Evolutionary conservation across 2,797 vertebrate genomes (phyloP), one percentile per base, ranked within the genome.

Genomic region (Aselliscus stoliczkanus): DNA sequence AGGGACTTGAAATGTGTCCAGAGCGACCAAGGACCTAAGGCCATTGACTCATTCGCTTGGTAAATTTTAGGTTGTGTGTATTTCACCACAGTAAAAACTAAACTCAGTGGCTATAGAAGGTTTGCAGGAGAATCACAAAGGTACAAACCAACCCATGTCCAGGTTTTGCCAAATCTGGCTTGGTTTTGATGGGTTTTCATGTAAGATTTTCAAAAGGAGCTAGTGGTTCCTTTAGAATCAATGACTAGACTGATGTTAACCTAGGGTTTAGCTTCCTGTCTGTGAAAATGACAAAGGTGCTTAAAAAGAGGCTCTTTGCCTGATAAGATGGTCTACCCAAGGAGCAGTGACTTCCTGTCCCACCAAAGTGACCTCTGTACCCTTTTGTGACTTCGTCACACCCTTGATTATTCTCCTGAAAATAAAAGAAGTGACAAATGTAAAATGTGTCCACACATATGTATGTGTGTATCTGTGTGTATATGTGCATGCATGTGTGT

Each of bases 311-410:
- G 20, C 13, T 34, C 52, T n/a, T 65, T 10, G 18, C 25, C 31
- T 44, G 2, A 42, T 7, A 39, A 20, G 20, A 27, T 12, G 13
- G 13, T 10, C 52, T 31, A 27, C 3, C 31, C 20, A 39, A 13
- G n/a, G 3, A 10, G 65, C 42, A 31, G 7, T 2, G 18, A 15
- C 1, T 13, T 52, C 42, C 5, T 0, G 14, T 17, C 37, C 1
- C 23, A 5, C 18, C 23, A 56, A 13, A 58, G 10, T 2, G n/a
- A 13, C 64, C 37, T 11, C 37, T 34, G 11, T 2, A 0, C 39
- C 44, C 31, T 14, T 11, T 14, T 34, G 42, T 2, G 2, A 54
- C 10, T 44, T 18, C 42, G 60, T 17, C 27, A 11, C 1, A 3
- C 64, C 42, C 4, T 31, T 25, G 27, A 27, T 56, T 3, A 15